These are phyloP conservation scores for Microtus pennsylvanicus DNA, from an alignment of 2,113 vertebrate species.

Conservation along the genomic window DNA sequence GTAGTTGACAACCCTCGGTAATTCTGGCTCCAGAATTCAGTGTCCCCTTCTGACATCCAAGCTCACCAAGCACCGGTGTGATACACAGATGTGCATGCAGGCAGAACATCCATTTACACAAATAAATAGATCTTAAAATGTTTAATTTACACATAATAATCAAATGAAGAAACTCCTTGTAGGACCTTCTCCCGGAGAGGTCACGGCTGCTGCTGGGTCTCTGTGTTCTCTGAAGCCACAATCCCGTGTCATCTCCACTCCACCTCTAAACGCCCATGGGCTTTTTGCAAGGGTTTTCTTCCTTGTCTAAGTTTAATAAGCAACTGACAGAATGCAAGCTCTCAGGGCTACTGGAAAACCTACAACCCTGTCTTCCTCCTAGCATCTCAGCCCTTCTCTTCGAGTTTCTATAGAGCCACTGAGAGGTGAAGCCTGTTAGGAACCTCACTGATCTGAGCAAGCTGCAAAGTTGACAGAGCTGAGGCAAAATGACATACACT, in stretches of 20 bases:
- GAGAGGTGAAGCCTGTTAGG: neutral
- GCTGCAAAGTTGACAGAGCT: conserved; percentile 38
- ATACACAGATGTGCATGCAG: neutral
- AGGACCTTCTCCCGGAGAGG: neutral
- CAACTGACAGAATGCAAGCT: neutral
- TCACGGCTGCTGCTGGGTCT: neutral
- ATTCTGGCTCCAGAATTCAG: neutral
- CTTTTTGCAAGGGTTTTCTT: conserved; percentile 45
- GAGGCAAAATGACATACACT: conserved; percentile 47
- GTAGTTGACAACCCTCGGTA: neutral
- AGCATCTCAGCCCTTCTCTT: conserved; percentile 22
- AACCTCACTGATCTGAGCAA: conserved; percentile 47
- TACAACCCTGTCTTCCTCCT: conserved; percentile 48
- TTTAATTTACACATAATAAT: neutral
- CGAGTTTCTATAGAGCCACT: neutral
- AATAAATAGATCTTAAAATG: neutral
- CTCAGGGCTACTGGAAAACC: conserved; percentile 33
- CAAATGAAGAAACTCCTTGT: conserved; percentile 21
- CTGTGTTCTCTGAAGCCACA: conserved; percentile 9
- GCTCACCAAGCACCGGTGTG: neutral
- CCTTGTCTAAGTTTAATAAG: conserved; percentile 40
- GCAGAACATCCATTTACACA: neutral
- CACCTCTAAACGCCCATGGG: neutral
- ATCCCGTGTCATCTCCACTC: neutral
- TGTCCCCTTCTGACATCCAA: neutral